Conservation (phyloP, 2,113 vertebrate genomes). For the Zosterops japonicus region DNA sequence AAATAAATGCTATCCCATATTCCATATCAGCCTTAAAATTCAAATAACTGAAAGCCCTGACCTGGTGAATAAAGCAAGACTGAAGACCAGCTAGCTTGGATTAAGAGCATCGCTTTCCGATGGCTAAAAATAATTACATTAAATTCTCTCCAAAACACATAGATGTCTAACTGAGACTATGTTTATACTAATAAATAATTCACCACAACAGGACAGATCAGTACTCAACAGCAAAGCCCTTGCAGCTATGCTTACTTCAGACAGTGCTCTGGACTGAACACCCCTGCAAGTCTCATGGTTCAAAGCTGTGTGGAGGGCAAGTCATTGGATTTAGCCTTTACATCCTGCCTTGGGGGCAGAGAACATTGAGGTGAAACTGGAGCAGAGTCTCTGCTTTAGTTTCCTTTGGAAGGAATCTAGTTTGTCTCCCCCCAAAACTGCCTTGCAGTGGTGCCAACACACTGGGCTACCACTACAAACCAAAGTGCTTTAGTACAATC, state of each 20-base stretch:
- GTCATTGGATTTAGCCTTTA: background rate
- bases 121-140: background rate
- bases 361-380: background rate
- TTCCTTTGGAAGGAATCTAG: background rate
- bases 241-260: background rate
- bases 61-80: background rate
- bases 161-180: background rate
- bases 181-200: background rate
- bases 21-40: background rate
- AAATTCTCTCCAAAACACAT: background rate
- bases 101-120: background rate
- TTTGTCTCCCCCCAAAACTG: background rate
- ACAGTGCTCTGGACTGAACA: background rate
- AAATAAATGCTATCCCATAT: background rate
- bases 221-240: background rate
- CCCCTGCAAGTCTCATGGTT: background rate
- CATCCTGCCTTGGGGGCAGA: background rate
- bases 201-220: background rate
- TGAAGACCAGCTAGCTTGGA: background rate
- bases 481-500: background rate
- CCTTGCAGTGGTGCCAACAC: background rate
- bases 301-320: background rate
- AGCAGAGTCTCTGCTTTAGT: background rate
- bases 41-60: background rate
- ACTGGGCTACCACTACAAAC: background rate